A percentile compares a stretch with the other conserved stretches of the same genome.
Conservation (phyloP, 2,113 vertebrate genomes). For the Pachyramphus minor region DNA sequence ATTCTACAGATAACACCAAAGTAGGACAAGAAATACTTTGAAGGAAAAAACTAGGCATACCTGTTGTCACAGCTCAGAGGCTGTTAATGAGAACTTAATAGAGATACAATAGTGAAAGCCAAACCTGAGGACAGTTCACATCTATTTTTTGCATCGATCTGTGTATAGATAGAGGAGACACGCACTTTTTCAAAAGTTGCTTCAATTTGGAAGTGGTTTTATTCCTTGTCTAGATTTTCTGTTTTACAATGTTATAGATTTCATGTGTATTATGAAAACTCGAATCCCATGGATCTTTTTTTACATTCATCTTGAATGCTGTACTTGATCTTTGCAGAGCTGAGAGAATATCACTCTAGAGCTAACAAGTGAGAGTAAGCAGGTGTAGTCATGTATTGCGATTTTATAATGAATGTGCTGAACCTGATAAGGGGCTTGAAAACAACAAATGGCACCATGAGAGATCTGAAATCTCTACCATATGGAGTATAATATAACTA, state of each 20-base stretch:
- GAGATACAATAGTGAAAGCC: not conserved
- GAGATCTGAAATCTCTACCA: slow-evolving; percentile 50
- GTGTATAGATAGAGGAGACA: not conserved
- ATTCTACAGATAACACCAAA: not conserved
- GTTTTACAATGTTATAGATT: not conserved
- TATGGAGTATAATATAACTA: slow-evolving; percentile 42
- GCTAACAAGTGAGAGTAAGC: not conserved
- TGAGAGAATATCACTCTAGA: not conserved
- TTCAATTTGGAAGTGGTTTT: not conserved
- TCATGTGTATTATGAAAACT: not conserved
- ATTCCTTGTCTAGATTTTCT: not conserved
- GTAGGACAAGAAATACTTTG: not conserved
- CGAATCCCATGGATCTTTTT: not conserved
- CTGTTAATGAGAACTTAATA: not conserved
- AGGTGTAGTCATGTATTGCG: not conserved
- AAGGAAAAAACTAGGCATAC: not conserved
- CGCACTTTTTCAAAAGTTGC: not conserved
- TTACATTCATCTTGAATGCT: not conserved
- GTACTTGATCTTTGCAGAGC: not conserved
- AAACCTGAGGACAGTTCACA: not conserved
- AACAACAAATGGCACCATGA: slow-evolving; percentile 4
- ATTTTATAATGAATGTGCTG: slow-evolving; percentile 29
- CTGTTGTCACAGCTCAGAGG: not conserved
- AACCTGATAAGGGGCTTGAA: slow-evolving; percentile 32
- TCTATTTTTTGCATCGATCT: not conserved